Conservation (phyloP, 2,888 invertebrate species). For the Diaphora mendica region DNA sequence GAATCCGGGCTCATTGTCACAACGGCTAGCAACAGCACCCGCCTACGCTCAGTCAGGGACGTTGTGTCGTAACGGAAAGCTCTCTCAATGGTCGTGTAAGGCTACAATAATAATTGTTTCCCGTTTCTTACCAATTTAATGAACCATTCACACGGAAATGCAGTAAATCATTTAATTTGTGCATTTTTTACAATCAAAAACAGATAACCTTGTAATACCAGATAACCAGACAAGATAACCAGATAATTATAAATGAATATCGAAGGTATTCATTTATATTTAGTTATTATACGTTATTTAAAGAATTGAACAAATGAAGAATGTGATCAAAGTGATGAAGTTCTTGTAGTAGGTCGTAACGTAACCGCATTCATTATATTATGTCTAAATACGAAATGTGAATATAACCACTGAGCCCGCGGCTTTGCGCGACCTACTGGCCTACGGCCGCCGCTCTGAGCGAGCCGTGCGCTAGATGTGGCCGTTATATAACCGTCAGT, state of each 20-base stretch:
- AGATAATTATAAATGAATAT: no score
- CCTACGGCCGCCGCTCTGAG: neutral
- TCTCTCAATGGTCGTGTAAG: conserved; percentile 25
- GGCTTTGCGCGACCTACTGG: neutral
- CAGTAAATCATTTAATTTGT: conserved; percentile 8
- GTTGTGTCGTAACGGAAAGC: conserved; percentile 12
- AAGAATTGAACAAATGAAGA: neutral
- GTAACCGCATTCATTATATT: neutral
- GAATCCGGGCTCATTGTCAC: neutral
- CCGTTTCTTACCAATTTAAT: conserved; percentile 28
- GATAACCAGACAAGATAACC: no score
- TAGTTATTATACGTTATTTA: conserved; percentile 4
- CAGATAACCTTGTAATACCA: neutral
- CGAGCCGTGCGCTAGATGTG: neutral
- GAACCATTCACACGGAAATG: conserved; percentile 32
- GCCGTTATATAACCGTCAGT: neutral
- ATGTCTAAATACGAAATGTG: neutral
- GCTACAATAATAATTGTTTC: conserved; percentile 33
- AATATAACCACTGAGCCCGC: neutral
- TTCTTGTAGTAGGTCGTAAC: neutral
- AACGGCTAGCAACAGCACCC: neutral
- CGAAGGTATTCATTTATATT: neutral
- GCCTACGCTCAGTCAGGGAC: neutral
- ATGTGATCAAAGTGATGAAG: neutral
- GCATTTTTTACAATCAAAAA: conserved; percentile 25